Base-by-base conservation (phyloP, 2,888 invertebrate species). In the Protodeltote pygarga region DNA sequence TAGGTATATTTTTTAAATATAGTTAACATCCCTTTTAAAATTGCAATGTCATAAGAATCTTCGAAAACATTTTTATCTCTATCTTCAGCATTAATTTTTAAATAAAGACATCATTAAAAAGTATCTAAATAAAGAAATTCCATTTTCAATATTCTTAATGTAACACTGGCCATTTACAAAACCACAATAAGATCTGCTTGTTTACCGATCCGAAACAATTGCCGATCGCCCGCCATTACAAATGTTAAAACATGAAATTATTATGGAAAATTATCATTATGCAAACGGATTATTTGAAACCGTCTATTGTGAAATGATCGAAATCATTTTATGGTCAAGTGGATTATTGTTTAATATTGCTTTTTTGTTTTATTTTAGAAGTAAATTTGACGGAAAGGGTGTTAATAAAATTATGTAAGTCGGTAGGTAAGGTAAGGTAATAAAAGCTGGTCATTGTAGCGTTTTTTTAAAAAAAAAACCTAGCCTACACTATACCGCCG, bases 171-270 rank as follows among this genome's bases (percentile, higher is more conserved):
- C 32, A 41, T 57, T 65, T 65, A 60, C 53, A 62, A 75, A 83
- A 83, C 87, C 85, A 73, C 87, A 85, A 79, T 79, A 71, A 64
- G 75, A 75, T 82, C 75, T 75, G 79, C 83, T 81, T 82, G 82
- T 77, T 61, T 74, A 81, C 66, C 79, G 75, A 79, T 71, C 85
- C 85, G 85, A 82, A 74, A 82, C 87, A 80, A 85, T 83, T 80
- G 81, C 70, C 54, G 64, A 64, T 50, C 61, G 69, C 63, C 55
- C 48, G 49, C 51, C 65, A 65, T 74, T 71, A 70, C 46, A 70
- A 71, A 65, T 54, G 65, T 70, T 72, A 60, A 54, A 70, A 65
- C 53, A 61, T 59, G 38, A 54, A 51, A 64, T 64, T 72, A 67
- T 68, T 58, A 61, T 47, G 39, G 65, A 46, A 63, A 68, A 70